Conservation (phyloP, 1,140 invertebrate genomes). For the Drosophila yakuba region DNA sequence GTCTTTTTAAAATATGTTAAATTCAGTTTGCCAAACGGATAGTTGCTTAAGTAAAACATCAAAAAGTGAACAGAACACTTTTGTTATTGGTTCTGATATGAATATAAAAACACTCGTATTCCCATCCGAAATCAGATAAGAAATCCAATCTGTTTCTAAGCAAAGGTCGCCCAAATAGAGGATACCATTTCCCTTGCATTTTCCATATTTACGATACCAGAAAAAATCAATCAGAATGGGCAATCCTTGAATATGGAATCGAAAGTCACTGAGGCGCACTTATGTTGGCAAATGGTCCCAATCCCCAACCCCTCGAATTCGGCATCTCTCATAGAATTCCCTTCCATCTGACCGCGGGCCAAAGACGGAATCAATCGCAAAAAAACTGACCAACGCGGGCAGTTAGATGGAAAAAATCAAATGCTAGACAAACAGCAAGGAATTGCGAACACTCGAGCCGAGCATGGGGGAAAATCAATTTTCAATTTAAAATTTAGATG, state of each 20-base stretch:
- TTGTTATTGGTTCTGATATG: no score
- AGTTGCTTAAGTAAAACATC: no score
- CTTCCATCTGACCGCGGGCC: conserved; percentile 50
- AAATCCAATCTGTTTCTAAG: conserved; percentile 5
- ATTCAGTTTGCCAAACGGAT: no score
- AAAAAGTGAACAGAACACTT: no score
- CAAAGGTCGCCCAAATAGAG: not conserved
- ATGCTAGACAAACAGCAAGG: conserved; percentile 40
- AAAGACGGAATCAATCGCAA: conserved; percentile 60
- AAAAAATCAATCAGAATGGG: conserved; percentile 3
- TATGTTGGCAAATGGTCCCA: conserved; percentile 36
- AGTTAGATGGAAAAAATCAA: conserved; percentile 52
- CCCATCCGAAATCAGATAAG: not conserved
- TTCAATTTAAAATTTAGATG: conserved; percentile 82
- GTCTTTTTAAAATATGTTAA: no score
- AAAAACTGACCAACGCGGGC: conserved; percentile 44
- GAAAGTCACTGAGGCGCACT: conserved; percentile 57
- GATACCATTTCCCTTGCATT: conserved; percentile 14
- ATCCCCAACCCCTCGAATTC: not conserved
- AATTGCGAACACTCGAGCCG: conserved; percentile 43
- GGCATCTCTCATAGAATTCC: not conserved
- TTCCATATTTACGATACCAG: conserved; percentile 14
- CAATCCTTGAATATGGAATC: conserved; percentile 30
- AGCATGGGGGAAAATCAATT: conserved; percentile 70
- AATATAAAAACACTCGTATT: not conserved